These are phyloP conservation scores for Parthenolecanium corni DNA, from an alignment of 2,888 invertebrate species.

Conservation along the genomic window DNA sequence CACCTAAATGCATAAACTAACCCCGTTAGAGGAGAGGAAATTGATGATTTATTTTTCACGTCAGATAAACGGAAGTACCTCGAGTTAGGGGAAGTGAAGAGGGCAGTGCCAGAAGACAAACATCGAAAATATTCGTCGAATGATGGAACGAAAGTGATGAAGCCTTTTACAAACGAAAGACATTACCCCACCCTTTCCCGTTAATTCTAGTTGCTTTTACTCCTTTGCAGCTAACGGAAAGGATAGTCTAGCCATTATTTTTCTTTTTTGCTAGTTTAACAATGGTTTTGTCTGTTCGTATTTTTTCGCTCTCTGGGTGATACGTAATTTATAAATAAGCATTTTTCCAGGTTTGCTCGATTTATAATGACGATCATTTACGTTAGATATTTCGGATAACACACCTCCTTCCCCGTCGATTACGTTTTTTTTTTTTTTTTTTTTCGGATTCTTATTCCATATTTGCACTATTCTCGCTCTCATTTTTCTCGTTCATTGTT, in stretches of 20 bases:
- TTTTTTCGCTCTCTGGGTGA: background rate
- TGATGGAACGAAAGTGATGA: constrained; percentile 13
- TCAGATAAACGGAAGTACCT: background rate
- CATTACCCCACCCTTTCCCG: too few species aligned
- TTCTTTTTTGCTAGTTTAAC: too few species aligned
- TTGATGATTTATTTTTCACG: constrained; percentile 22
- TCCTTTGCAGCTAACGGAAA: too few species aligned
- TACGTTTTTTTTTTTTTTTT: too few species aligned
- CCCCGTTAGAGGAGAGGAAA: constrained; percentile 11
- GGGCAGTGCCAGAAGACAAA: background rate
- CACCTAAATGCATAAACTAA: background rate
- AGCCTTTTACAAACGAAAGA: background rate
- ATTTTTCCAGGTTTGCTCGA: background rate
- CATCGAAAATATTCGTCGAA: constrained; percentile 15
- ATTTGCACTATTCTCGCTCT: too few species aligned
- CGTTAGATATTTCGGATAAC: background rate
- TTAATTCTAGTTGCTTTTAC: too few species aligned
- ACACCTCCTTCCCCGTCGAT: too few species aligned
- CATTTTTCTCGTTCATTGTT: too few species aligned
- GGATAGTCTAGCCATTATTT: too few species aligned
- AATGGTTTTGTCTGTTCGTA: background rate
- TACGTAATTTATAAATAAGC: constrained; percentile 22
- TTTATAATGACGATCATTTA: background rate
- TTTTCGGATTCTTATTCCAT: too few species aligned
- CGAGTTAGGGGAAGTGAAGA: background rate